Evolutionary conservation across 2,113 vertebrate genomes (phyloP).

Genomic region (Nibea coibor): DNA sequence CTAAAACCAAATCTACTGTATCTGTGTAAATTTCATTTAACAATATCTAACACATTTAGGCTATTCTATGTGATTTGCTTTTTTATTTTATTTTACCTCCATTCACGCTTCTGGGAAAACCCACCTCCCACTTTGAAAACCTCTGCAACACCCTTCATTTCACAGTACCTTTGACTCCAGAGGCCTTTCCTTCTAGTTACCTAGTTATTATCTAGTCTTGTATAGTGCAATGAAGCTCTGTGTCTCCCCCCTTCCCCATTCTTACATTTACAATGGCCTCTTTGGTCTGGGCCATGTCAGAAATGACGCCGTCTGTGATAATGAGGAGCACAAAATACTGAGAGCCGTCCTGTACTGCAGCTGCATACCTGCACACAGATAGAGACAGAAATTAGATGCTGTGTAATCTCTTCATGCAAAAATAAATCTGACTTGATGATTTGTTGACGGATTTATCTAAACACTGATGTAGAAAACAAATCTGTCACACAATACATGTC

Average conservation of each 20-base stretch:
- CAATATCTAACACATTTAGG: too few species aligned
- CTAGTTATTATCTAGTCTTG: neutral
- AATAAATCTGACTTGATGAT: conserved; percentile 10
- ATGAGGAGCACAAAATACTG: conserved; percentile 97
- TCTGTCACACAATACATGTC: neutral
- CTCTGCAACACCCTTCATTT: neutral
- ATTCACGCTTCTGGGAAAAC: too few species aligned
- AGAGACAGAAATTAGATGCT: neutral
- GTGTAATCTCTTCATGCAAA: conserved; percentile 1
- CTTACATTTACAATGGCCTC: conserved; percentile 97
- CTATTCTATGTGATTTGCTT: too few species aligned
- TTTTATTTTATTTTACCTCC: too few species aligned
- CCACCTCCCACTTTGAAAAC: too few species aligned
- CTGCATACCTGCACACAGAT: conserved; percentile 84
- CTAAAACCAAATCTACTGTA: too few species aligned
- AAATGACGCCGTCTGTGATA: conserved; percentile 97
- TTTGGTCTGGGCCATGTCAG: conserved; percentile 98
- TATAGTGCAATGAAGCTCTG: neutral
- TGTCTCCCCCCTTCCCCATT: neutral
- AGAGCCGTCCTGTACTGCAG: conserved; percentile 91
- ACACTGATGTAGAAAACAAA: conserved; percentile 21
- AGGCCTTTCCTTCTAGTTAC: neutral
- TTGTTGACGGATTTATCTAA: conserved; percentile 16
- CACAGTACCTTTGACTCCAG: neutral
- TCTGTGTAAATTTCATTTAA: too few species aligned